A percentile compares a stretch with the other conserved stretches of the same genome.
These are phyloP conservation scores for Anoplolepis gracilipes DNA, from an alignment of 1,140 invertebrate species.

Conservation along the genomic window DNA sequence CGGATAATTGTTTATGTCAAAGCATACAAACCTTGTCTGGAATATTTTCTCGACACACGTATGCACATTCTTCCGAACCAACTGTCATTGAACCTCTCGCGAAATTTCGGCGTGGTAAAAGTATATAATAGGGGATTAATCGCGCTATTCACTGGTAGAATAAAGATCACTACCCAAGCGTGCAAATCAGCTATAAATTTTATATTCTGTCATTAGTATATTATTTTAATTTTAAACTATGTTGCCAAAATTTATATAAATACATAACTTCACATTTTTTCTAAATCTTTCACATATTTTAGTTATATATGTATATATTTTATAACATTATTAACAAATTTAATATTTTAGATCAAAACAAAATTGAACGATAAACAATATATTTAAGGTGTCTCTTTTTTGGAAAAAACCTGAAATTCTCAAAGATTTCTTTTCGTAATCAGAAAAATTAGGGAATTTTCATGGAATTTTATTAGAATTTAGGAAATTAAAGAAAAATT, in stretches of 20 bases:
- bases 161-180: slow-evolving; percentile 92
- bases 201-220: background rate
- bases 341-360: background rate
- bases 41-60: slow-evolving; percentile 70
- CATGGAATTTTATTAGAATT: too few relatives aligned
- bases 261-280: background rate
- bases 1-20: background rate
- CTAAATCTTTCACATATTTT: background rate
- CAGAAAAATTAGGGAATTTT: too few relatives aligned
- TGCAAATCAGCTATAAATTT: slow-evolving; percentile 88
- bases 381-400: too few relatives aligned
- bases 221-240: background rate
- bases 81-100: slow-evolving; percentile 83
- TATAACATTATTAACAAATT: background rate
- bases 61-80: slow-evolving; percentile 75
- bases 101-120: slow-evolving; percentile 91
- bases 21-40: slow-evolving; percentile 69
- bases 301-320: background rate
- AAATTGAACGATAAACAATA: too few relatives aligned
- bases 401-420: too few relatives aligned
- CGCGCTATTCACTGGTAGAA: slow-evolving; percentile 92
- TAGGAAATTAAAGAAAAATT: too few relatives aligned
- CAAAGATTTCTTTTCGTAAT: too few relatives aligned
- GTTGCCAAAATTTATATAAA: background rate
- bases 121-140: slow-evolving; percentile 93